Percentiles rank a stretch among this genome's conserved stretches.
Conservation (phyloP, 2,888 invertebrate genomes). For the Drosophila putrida region DNA sequence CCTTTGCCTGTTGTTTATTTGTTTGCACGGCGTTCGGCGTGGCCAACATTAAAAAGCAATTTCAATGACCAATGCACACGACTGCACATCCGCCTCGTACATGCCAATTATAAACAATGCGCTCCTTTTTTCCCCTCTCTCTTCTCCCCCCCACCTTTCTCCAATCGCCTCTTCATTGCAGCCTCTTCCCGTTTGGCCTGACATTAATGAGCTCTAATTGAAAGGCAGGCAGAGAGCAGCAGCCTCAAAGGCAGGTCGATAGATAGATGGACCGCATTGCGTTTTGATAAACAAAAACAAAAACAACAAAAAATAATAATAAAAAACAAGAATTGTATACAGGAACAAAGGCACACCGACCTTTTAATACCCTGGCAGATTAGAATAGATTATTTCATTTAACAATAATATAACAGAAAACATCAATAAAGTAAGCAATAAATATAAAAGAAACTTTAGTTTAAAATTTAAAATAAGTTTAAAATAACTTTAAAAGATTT, state of each 20-base stretch:
- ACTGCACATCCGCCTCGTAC: constrained; percentile 54
- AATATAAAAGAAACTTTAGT: no score
- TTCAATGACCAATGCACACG: constrained; percentile 74
- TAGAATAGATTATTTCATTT: no score
- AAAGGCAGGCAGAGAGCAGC: constrained; percentile 48
- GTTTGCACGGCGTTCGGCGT: constrained; percentile 46
- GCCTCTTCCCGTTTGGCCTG: background rate
- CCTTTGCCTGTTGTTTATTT: constrained; percentile 49
- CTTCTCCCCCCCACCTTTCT: background rate
- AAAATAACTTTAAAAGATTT: no score
- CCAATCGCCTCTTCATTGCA: background rate
- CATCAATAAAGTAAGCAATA: no score
- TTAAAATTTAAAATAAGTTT: no score
- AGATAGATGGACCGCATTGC: constrained; percentile 50
- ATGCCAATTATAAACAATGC: constrained; percentile 72
- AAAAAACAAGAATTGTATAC: constrained; percentile 4
- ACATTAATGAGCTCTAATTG: constrained; percentile 74
- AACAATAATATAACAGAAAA: no score
- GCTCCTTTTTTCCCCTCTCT: background rate
- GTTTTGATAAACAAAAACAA: constrained; percentile 58
- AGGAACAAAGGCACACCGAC: background rate
- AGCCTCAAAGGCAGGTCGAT: constrained; percentile 46
- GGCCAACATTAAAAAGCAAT: constrained; percentile 70
- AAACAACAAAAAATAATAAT: constrained; percentile 1
- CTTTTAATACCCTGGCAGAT: background rate